Conservation (phyloP, 2,888 invertebrate genomes). For the Fragum whitleyi region DNA sequence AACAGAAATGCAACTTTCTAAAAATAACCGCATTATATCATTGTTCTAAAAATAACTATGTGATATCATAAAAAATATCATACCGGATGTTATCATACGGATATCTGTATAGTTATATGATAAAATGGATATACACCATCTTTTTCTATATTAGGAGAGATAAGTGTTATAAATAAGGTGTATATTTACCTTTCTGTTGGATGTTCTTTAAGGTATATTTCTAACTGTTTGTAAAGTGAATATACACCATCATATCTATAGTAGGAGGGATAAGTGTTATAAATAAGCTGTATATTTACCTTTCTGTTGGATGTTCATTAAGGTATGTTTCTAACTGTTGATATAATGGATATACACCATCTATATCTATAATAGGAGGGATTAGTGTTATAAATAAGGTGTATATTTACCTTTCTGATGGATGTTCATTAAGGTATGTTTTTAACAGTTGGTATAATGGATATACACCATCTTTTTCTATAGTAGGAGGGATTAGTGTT, state of each 20-base stretch:
- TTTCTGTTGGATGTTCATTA: conserved; percentile 64
- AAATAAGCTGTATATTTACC: conserved; percentile 87
- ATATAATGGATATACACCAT: conserved; percentile 79
- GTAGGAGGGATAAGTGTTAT: conserved; percentile 88
- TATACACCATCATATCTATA: conserved; percentile 84
- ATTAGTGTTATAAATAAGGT: no score
- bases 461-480: conserved; percentile 84
- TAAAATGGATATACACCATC: conserved; percentile 81
- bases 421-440: conserved; percentile 66
- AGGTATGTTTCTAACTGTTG: conserved; percentile 71
- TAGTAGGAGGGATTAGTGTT: no score
- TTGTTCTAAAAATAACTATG: no score
- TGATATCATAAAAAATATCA: no score
- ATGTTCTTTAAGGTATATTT: conserved; percentile 67
- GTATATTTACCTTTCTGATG: conserved; percentile 78
- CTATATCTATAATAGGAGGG: conserved; percentile 85
- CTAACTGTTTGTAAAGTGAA: conserved; percentile 74
- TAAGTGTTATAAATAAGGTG: conserved; percentile 88
- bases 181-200: conserved; percentile 70
- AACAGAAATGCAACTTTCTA: no score
- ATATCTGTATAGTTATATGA: no score
- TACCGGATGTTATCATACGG: no score
- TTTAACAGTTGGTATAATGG: conserved; percentile 75
- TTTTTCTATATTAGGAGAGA: conserved; percentile 86
- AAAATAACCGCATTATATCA: no score